Evolutionary conservation across 2,888 invertebrate species (phyloP), one percentile per base, ranked within the genome.

Genomic region (Eubasilissa splendida): DNA sequence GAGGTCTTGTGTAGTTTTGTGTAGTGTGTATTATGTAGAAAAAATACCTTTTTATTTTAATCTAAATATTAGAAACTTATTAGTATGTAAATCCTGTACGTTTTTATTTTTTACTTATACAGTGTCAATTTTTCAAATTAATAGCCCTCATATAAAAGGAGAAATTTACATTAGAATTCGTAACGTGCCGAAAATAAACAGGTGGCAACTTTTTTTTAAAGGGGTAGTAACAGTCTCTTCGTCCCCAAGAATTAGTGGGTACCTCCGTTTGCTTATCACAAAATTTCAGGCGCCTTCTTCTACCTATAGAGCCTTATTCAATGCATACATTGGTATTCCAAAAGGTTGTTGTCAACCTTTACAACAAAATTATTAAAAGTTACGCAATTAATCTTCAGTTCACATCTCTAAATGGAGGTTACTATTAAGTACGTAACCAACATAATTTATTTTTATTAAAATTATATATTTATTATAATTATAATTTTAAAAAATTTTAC

Each of bases 221-320:
- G 59, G 75, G 63, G 63, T 52, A 63, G 31, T 11, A 10, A 14
- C 22, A 42, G 63, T 63, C 59, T 76, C 70, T 52, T 14, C 70
- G 70, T 76, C 52, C 52, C 42, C 22, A 53, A 76, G 76, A 76
- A 76, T 76, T 76, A 76, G 76, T 63, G 42, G 33, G 33, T 31
- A 11, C 59, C 76, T 22, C 59, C 31, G 79, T 68, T 87, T 86
- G 87, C 84, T 90, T 91, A 91, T 91, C 90, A 89, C 90, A 87
- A 87, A 88, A 89, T 87, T 90, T 90, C 90, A 91, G 90, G 88
- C 90, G 87, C 79, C 71, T 80, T 76, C 68, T 75, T 73, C 79
- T 71, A 70, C 77, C 77, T 59, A 65, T 65, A 66, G 79, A 78
- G 66, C 60, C 70, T 75, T 68, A 76, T 76, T 81, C 79, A 79